Base-by-base conservation (phyloP, 2,113 vertebrate species). In the Dicaeum eximium region DNA sequence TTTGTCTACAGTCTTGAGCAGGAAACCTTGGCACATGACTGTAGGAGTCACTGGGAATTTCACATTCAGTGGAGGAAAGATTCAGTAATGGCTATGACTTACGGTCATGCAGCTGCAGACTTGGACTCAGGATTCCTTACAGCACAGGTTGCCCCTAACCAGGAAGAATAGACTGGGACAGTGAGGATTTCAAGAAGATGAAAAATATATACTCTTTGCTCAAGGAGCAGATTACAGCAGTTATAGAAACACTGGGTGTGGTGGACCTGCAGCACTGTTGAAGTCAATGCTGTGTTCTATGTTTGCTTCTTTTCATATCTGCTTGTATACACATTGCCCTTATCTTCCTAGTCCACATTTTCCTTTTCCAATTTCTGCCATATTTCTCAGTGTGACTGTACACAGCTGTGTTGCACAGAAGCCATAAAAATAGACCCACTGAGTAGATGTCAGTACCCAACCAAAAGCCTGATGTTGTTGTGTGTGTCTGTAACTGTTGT, bases 11-110 rank as follows among this genome's bases (percentile, higher is more conserved):
- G 62, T 42, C n/a, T 44, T 9, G 11, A 81, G 37, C 65, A 78
- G 85, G 75, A 83, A 86, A 18, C 54, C 72, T 92, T 62, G 67
- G 71, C 85, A 42, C 40, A 10, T 88, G 94, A 93, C 56, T 64
- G 16, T 69, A 57, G 47, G 47, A 90, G 47, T 65, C 3, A 11
- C 35, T 22, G 6, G 25, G n/a, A 40, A 45, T 67, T 93, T 88
- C 56, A 20, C 25, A 16, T 70, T 80, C 67, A 47, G 50, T 10
- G 13, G 23, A 80, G 95, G 90, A 96, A 92, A 86, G 54, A 73
- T 70, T 61, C 2, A 0, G 47, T 88, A 93, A 97, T 33, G 37
- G 30, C 79, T 80, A 4, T 96, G 93, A 96, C 74, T 95, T 92
- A 88, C 0, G 0, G 58, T 96, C 90, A 94, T 0, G 1, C 58